These are phyloP conservation scores for Oryzias woworae DNA, from an alignment of 2,113 vertebrate genomes.

Conservation along the genomic window DNA sequence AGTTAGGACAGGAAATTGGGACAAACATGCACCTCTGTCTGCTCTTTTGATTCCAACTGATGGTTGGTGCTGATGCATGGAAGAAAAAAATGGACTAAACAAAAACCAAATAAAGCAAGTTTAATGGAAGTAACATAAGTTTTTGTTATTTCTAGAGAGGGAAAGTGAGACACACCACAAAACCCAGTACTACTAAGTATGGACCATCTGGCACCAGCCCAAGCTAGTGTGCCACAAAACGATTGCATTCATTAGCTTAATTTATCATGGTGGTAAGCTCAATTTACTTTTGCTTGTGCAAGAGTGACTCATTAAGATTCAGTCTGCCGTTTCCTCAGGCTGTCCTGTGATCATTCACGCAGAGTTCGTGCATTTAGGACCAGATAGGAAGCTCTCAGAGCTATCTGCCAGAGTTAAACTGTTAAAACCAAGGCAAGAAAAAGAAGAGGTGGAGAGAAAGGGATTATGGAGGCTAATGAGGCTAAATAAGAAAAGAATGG, in stretches of 20 bases:
- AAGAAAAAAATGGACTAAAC: neutral
- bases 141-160: neutral
- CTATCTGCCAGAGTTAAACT: conserved; percentile 71
- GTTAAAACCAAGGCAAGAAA: conserved; percentile 68
- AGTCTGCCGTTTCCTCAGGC: conserved; percentile 72
- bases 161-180: conserved; percentile 33
- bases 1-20: conserved; percentile 55
- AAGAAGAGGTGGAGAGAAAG: conserved; percentile 56
- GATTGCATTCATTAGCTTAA: conserved; percentile 81
- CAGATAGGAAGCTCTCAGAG: conserved; percentile 71
- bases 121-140: neutral
- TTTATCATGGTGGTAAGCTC: conserved; percentile 81
- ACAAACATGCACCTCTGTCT: conserved; percentile 54
- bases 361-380: conserved; percentile 66
- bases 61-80: conserved; percentile 23
- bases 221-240: conserved; percentile 77
- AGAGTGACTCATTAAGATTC: conserved; percentile 78
- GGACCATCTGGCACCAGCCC: conserved; percentile 78
- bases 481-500: conserved; percentile 51
- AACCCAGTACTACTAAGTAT: conserved; percentile 68
- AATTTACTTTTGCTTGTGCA: conserved; percentile 78
- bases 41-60: conserved; percentile 8
- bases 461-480: conserved; percentile 70
- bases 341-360: conserved; percentile 72
- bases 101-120: conserved; percentile 5